A percentile compares a stretch with the other conserved stretches of the same genome.
Evolutionary conservation across 2,113 vertebrate species (phyloP).

Genomic region (Stigmatopora nigra): DNA sequence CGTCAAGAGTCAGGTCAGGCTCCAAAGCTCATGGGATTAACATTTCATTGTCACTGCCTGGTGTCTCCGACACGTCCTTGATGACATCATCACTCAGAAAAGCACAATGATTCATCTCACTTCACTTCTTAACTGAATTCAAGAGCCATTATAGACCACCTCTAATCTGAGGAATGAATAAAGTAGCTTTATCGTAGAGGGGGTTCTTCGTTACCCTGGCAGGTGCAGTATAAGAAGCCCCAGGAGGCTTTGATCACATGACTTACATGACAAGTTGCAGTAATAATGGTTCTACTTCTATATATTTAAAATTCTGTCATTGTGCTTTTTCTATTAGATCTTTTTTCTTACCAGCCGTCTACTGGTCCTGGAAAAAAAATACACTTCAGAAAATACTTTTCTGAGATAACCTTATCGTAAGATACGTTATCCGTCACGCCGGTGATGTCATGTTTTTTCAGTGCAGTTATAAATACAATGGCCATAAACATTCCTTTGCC

Average conservation of each 20-base stretch:
- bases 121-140: constrained; percentile 14
- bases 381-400: constrained; percentile 24
- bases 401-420: constrained; percentile 53
- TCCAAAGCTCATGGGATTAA: constrained; percentile 54
- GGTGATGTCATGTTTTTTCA: constrained; percentile 60
- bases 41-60: constrained; percentile 48
- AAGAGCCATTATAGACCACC: constrained; percentile 30
- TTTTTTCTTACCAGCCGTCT: constrained; percentile 10
- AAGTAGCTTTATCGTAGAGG: constrained; percentile 38
- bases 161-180: constrained; percentile 38
- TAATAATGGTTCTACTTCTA: background rate
- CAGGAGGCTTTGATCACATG: constrained; percentile 36
- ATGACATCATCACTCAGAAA: constrained; percentile 56
- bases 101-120: constrained; percentile 24
- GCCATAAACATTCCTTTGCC: constrained; percentile 37
- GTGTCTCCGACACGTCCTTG: constrained; percentile 54
- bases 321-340: constrained; percentile 22
- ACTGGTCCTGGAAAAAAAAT: constrained; percentile 35
- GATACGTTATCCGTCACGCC: constrained; percentile 55
- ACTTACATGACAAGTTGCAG: constrained; percentile 35
- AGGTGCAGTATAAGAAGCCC: constrained; percentile 28
- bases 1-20: constrained; percentile 59
- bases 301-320: constrained; percentile 6
- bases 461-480: constrained; percentile 54
- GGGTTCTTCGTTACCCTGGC: constrained; percentile 18